phyloP scores from a whole-genome alignment of 92 coral and sea anemone genomes.

The Diadumene lineata region DNA sequence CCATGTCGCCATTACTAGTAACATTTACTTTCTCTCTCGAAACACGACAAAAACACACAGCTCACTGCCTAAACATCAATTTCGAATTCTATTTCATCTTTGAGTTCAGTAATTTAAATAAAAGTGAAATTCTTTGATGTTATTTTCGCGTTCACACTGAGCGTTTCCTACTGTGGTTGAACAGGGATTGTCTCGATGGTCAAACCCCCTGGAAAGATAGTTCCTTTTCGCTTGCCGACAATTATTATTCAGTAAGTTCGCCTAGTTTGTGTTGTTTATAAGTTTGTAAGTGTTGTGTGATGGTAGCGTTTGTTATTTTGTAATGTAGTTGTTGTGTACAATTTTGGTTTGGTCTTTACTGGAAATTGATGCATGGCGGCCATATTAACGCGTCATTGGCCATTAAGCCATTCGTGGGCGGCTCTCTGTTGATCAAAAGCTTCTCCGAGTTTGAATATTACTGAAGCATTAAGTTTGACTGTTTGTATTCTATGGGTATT shows the following conservation, averaged over 20 bases:
- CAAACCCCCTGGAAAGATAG: constrained; percentile 9
- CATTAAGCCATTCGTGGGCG: neutral
- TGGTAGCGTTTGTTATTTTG: neutral
- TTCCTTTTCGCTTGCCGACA: constrained; percentile 16
- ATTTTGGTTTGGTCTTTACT: neutral
- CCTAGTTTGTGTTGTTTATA: neutral
- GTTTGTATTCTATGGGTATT: neutral
- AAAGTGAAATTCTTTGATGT: neutral
- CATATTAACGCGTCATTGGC: constrained; percentile 13
- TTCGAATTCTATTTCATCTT: neutral
- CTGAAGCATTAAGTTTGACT: neutral
- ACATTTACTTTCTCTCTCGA: no score
- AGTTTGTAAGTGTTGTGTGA: neutral
- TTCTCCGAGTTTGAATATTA: neutral
- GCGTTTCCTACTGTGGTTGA: constrained; percentile 2
- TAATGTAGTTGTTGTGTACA: neutral
- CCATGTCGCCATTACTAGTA: neutral
- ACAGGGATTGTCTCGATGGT: constrained; percentile 4
- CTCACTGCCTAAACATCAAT: neutral
- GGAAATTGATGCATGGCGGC: constrained; percentile 1
- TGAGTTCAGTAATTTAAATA: neutral
- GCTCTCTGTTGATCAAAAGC: neutral
- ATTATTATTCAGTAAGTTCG: neutral
- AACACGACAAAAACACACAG: no score
- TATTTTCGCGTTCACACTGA: neutral